phyloP scores from a whole-genome alignment of 2,797 vertebrate genomes.

The Amblyopsis hoosieri region DNA sequence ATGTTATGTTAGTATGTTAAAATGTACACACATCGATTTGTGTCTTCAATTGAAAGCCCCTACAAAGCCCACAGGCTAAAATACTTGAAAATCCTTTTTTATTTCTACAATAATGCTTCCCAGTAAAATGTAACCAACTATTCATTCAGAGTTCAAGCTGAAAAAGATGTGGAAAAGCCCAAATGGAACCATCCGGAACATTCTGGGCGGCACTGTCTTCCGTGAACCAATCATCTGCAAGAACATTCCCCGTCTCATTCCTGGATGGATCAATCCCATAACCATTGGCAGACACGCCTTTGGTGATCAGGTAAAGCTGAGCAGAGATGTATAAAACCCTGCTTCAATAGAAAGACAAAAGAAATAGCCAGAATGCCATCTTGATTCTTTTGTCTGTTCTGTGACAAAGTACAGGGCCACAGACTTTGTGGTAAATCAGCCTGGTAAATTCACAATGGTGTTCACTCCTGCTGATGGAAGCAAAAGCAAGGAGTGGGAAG shows the following conservation, averaged over 20 bases:
- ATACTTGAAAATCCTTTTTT: no score
- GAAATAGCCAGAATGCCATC: background rate
- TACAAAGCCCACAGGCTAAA: no score
- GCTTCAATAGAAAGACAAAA: no score
- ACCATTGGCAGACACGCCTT: slow-evolving; percentile 96
- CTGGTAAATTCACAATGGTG: slow-evolving; percentile 83
- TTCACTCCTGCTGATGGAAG: slow-evolving; percentile 83
- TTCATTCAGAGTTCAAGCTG: slow-evolving; percentile 86
- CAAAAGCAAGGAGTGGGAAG: slow-evolving; percentile 82
- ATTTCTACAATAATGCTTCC: background rate
- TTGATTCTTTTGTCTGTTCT: background rate
- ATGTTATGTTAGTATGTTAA: background rate
- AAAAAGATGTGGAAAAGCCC: slow-evolving; percentile 99
- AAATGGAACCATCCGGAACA: slow-evolving; percentile 97
- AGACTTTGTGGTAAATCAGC: slow-evolving; percentile 81
- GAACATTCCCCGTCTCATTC: slow-evolving; percentile 96
- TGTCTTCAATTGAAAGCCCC: no score
- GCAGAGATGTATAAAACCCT: background rate
- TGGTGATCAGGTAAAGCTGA: slow-evolving; percentile 87
- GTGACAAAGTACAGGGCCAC: slow-evolving; percentile 84
- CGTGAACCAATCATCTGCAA: slow-evolving; percentile 97
- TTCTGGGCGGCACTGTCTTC: slow-evolving; percentile 96
- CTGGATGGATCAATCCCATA: slow-evolving; percentile 94
- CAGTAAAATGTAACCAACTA: background rate
- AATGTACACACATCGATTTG: background rate